Conservation (phyloP, 2,113 vertebrate species). For the Tragelaphus imberbis region DNA sequence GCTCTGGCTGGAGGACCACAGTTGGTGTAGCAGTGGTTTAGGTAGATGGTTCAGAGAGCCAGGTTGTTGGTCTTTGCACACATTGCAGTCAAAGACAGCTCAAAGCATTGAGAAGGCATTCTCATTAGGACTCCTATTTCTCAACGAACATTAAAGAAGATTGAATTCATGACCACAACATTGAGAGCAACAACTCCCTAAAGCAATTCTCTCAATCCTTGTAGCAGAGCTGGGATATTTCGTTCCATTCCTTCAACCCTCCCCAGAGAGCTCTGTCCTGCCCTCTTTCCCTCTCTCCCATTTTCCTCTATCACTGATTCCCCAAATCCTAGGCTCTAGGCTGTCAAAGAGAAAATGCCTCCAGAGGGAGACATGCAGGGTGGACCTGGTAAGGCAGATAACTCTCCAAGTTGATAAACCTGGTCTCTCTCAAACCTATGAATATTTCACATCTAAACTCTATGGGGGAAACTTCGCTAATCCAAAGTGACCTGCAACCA, state of each 20-base stretch:
- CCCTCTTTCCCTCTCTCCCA: not conserved
- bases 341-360: slow-evolving; percentile 1
- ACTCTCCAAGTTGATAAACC: slow-evolving; percentile 36
- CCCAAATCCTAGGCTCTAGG: not conserved
- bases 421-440: slow-evolving; percentile 62
- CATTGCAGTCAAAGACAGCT: not conserved
- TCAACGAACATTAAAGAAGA: not conserved
- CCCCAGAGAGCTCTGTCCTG: not conserved
- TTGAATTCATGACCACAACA: not conserved
- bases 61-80: not conserved
- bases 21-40: not conserved
- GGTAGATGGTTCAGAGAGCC: not conserved
- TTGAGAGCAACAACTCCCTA: not conserved
- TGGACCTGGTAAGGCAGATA: not conserved
- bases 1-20: not conserved
- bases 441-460: slow-evolving; percentile 82
- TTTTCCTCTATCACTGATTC: not conserved
- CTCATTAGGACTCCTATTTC: not conserved
- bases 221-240: not conserved
- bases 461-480: slow-evolving; percentile 80
- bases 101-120: not conserved
- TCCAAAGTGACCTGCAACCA: slow-evolving; percentile 81
- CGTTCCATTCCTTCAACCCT: not conserved
- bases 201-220: not conserved
- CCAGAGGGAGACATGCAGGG: not conserved